Percentiles rank a stretch among this genome's conserved stretches.
Conservation (phyloP, 2,113 vertebrate species). For the Strix uralensis region DNA sequence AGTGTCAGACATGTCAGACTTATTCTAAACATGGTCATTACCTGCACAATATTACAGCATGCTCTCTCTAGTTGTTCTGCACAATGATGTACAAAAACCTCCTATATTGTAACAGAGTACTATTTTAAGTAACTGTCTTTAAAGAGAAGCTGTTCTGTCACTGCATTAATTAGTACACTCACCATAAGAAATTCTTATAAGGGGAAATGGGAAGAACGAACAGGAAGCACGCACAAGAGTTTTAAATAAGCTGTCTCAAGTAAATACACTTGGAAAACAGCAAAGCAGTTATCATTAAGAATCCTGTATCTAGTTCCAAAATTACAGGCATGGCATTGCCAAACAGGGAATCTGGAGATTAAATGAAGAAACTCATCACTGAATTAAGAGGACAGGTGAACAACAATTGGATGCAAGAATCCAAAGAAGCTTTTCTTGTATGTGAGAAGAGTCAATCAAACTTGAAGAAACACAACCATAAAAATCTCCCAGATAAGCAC, state of each 20-base stretch:
- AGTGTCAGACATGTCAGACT: background rate
- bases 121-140: background rate
- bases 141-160: background rate
- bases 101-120: background rate
- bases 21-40: background rate
- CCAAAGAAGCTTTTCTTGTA: background rate
- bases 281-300: background rate
- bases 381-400: background rate
- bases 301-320: background rate
- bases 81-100: background rate
- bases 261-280: background rate
- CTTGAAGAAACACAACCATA: background rate
- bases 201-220: background rate
- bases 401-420: background rate
- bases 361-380: background rate
- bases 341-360: background rate
- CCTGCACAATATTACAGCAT: background rate
- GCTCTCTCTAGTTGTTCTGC: background rate
- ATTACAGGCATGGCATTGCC: background rate
- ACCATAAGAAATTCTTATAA: background rate
- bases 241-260: background rate
- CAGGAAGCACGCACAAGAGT: accelerated
- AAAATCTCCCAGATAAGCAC: background rate
- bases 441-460: background rate
- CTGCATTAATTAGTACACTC: background rate